phyloP scores from a whole-genome alignment of 1,140 invertebrate species.

The Lucilia sericata region DNA sequence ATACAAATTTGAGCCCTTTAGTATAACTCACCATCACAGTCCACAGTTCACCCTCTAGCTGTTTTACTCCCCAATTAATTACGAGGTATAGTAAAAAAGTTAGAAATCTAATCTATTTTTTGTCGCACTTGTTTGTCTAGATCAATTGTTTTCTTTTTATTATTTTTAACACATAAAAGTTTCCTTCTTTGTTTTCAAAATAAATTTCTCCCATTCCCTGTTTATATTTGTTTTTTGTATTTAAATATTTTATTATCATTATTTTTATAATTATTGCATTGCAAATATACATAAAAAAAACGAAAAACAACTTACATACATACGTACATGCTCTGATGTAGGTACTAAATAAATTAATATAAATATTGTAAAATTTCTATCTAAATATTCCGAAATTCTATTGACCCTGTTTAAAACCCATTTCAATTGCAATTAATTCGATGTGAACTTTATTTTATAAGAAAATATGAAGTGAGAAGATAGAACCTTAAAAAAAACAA shows the following conservation, averaged over 20 bases:
- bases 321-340: no score
- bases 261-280: neutral
- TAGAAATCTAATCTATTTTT: neutral
- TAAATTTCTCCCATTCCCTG: neutral
- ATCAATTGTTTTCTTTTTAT: neutral
- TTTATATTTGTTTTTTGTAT: neutral
- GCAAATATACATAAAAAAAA: neutral
- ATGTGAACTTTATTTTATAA: conserved; percentile 34
- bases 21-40: no score
- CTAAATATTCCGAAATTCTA: neutral
- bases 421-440: neutral
- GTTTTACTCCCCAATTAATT: no score
- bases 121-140: neutral
- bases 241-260: neutral
- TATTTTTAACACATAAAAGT: neutral
- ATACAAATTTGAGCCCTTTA: no score
- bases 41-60: no score
- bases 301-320: no score
- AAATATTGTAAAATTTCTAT: neutral
- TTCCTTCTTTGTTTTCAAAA: neutral
- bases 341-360: no score
- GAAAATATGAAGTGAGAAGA: neutral
- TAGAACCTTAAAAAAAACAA: conserved; percentile 8
- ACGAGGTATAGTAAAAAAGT: no score
- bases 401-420: neutral